Evolutionary conservation across 2,888 invertebrate species (phyloP).

Genomic region (Thumatha senex): DNA sequence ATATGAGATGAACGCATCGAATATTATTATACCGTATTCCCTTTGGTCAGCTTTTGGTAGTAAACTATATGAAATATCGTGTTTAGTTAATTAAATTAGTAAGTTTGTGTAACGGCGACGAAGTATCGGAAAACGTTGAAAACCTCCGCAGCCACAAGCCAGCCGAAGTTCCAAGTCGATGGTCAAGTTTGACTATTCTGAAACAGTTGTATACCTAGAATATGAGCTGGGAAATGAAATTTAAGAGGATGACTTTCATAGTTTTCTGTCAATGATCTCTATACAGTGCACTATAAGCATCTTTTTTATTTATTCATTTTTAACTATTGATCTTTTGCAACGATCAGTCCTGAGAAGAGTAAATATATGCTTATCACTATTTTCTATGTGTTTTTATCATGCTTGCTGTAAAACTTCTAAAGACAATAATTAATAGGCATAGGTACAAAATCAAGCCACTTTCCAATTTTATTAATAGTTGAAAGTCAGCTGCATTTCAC

Average conservation of each 20-base stretch:
- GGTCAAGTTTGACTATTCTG: neutral
- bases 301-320: too few species aligned
- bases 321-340: too few species aligned
- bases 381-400: too few species aligned
- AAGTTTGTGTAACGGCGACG: conserved; percentile 7
- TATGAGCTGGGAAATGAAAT: neutral
- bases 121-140: conserved; percentile 12
- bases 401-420: neutral
- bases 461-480: too few species aligned
- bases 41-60: conserved; percentile 4
- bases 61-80: conserved; percentile 1
- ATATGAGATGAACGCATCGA: too few species aligned
- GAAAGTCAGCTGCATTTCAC: too few species aligned
- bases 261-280: too few species aligned
- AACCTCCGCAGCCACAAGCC: conserved; percentile 6
- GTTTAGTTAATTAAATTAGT: conserved; percentile 9
- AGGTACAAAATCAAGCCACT: neutral
- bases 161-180: neutral
- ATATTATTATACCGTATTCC: neutral
- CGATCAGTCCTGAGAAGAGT: too few species aligned
- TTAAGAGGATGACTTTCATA: neutral
- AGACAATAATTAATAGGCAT: neutral
- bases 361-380: too few species aligned
- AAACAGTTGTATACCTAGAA: neutral
- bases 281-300: too few species aligned